Base-by-base conservation (phyloP, 2,888 invertebrate genomes). In the Sesia apiformis region DNA sequence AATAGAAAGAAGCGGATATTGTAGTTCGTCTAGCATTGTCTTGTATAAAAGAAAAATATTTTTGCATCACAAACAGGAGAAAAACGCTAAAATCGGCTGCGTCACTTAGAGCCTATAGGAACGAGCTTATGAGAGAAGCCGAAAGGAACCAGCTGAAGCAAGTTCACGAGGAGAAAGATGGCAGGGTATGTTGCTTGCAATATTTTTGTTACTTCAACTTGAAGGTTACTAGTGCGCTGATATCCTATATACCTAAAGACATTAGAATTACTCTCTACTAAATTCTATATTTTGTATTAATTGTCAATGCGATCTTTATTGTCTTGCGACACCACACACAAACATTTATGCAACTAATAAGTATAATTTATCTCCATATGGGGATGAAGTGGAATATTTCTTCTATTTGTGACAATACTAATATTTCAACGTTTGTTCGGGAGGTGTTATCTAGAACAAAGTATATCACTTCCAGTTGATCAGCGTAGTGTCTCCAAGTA, bases 401-500 rank as follows among this genome's bases (percentile, higher is more conserved):
- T 23, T 23, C 23, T 23, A 23, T 1, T 23, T 23, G 23, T 23
- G 23, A 23, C 23, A 23, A 23, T 23, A 23, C 23, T 23, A 23
- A 23, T 23, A 23, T 23, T 23, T 23, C 23, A 23, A 23, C 23
- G 2, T 23, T 23, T 23, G 23, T 23, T 23, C 23, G 23, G 23
- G 23, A 23, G 23, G 23, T 23, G 1, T 23, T 23, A 23, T 23
- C 23, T 23, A 23, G 2, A 23, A 23, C 23, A 42, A 42, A 42
- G 7, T 42, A 42, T 42, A 6, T 49, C 41, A 43, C 61, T 57
- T 38, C 71, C 76, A 90, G 89, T 62, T 90, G 46, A 84, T 90
- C 57, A 89, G 89, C 60, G 90, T 89, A 0, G 87, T 90, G 4
- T 88, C 89, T 51, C 88, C 90, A 4, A 86, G 85, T 58, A 79